Percentiles rank a stretch among this genome's conserved stretches.
phyloP scores from a whole-genome alignment of 2,888 invertebrate genomes.

The Ellobium chinense region DNA sequence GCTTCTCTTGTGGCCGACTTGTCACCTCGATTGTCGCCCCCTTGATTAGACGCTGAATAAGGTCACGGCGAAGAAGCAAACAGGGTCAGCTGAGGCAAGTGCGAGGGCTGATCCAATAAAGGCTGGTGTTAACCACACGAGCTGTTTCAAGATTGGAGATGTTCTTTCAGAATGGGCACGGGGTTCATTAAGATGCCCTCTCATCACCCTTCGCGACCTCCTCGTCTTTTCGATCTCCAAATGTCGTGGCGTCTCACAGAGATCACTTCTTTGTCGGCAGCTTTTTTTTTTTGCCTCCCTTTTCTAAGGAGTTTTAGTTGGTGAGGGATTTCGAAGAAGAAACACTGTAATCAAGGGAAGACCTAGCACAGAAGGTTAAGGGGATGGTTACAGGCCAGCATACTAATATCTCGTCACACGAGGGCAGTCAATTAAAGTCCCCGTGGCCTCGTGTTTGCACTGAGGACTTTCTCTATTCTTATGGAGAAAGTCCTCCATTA shows the following conservation, averaged over 20 bases:
- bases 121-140: constrained; percentile 15
- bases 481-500: not conserved
- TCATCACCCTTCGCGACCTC: constrained; percentile 8
- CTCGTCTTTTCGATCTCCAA: not conserved
- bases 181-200: constrained; percentile 37
- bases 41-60: constrained; percentile 1
- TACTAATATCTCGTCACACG: constrained; percentile 24
- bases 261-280: constrained; percentile 2
- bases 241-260: constrained; percentile 12
- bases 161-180: not conserved
- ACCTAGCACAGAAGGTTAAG: constrained; percentile 18
- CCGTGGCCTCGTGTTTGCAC: constrained; percentile 12
- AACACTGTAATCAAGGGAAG: constrained; percentile 15
- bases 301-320: not conserved
- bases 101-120: constrained; percentile 5
- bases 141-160: constrained; percentile 32
- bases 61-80: constrained; percentile 27
- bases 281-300: no score
- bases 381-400: constrained; percentile 11
- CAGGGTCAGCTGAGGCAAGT: constrained; percentile 1
- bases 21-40: constrained; percentile 14
- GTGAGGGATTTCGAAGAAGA: constrained; percentile 3
- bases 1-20: constrained; percentile 10
- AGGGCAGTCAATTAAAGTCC: constrained; percentile 12
- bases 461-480: not conserved